A percentile compares a stretch with the other conserved stretches of the same genome.
phyloP scores from a whole-genome alignment of 2,888 invertebrate species.

The Cantharis flavilabris region DNA sequence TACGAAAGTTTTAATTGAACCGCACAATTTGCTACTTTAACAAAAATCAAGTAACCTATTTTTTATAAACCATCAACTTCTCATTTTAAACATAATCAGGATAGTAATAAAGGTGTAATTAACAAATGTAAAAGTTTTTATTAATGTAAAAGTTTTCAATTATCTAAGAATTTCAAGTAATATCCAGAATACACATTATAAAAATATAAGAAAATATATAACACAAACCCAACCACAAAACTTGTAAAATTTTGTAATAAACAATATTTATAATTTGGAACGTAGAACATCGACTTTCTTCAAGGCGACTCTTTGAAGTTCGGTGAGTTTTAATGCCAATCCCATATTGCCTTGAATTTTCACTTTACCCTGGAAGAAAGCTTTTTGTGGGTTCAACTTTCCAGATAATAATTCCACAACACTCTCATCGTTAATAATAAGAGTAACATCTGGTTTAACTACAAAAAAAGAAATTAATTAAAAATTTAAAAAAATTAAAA shows the following conservation, averaged over 20 bases:
- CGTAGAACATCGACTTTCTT: slow-evolving; percentile 74
- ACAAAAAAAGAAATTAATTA: slow-evolving; percentile 38
- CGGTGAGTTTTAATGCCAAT: slow-evolving; percentile 90
- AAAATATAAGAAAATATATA: neutral
- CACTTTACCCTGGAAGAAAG: slow-evolving; percentile 94
- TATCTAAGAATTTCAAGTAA: neutral
- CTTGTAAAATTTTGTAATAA: neutral
- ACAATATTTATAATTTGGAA: slow-evolving; percentile 69
- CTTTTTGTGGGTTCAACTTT: slow-evolving; percentile 92
- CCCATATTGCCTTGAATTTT: slow-evolving; percentile 98
- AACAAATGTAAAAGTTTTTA: neutral
- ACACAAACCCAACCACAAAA: neutral
- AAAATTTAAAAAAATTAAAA: neutral
- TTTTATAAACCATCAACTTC: too few species aligned
- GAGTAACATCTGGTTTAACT: slow-evolving; percentile 88
- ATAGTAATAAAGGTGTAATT: neutral
- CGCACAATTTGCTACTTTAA: too few species aligned
- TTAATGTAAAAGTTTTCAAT: neutral
- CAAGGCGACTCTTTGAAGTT: slow-evolving; percentile 76
- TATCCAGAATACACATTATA: neutral
- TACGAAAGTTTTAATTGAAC: too few species aligned
- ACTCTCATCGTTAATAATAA: slow-evolving; percentile 87
- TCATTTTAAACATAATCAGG: too few species aligned
- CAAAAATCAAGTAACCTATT: too few species aligned
- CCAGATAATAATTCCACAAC: slow-evolving; percentile 87